These are phyloP conservation scores for Lemur catta DNA, from an alignment of 2,797 vertebrate genomes.

Conservation along the genomic window DNA sequence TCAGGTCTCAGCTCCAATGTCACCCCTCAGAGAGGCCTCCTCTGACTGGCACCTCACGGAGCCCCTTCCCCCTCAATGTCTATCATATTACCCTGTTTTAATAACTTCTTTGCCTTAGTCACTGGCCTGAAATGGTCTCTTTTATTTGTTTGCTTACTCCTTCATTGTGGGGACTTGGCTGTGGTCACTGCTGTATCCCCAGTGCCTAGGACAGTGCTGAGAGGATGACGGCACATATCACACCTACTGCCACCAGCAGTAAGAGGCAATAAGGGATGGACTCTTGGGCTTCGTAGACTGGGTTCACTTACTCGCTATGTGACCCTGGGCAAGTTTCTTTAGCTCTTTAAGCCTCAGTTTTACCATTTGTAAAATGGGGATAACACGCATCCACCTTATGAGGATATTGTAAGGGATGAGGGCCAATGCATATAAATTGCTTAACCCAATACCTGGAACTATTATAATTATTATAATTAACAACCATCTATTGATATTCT, in stretches of 20 bases:
- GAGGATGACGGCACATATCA: not conserved
- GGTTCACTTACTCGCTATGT: not conserved
- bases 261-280: not conserved
- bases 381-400: not conserved
- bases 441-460: not conserved
- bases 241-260: not conserved
- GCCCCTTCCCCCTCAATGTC: not conserved
- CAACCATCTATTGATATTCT: not conserved
- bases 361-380: not conserved
- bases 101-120: not conserved
- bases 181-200: not conserved
- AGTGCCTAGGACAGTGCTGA: not conserved
- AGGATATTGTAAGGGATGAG: not conserved
- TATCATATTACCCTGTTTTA: too few relatives aligned
- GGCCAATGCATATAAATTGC: not conserved
- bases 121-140: not conserved
- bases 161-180: not conserved
- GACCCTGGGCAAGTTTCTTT: too few relatives aligned
- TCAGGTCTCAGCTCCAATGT: too few relatives aligned
- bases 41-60: too few relatives aligned
- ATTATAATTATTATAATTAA: not conserved
- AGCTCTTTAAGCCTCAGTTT: not conserved
- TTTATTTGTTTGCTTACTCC: not conserved
- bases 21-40: not conserved
- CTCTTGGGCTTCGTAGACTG: not conserved